These are phyloP conservation scores for Amphilophus citrinellus DNA, from an alignment of 2,113 vertebrate species.

Conservation along the genomic window DNA sequence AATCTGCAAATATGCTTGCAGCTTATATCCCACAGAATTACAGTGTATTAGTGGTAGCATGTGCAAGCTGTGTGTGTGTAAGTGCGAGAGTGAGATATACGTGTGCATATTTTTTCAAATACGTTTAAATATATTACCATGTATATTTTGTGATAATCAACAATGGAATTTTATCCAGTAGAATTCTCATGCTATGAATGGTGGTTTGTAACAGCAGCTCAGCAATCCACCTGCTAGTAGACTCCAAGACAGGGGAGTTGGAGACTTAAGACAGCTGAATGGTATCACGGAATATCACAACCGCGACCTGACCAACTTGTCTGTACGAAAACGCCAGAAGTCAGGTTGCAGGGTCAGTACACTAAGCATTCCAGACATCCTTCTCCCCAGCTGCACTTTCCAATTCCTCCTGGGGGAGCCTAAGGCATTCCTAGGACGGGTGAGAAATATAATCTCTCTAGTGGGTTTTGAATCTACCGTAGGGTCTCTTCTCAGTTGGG, in stretches of 20 bases:
- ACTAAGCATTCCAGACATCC: not conserved
- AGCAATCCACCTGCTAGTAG: not conserved
- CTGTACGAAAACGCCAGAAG: not conserved
- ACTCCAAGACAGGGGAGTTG: not conserved
- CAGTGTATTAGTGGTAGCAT: not conserved
- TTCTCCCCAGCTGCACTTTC: not conserved
- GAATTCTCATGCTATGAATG: not conserved
- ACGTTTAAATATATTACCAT: not conserved
- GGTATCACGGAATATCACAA: not conserved
- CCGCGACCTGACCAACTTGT: not conserved
- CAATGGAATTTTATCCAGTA: not conserved
- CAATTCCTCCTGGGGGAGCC: too few species aligned
- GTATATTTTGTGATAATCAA: not conserved
- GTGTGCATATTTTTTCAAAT: not conserved
- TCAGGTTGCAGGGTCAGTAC: not conserved
- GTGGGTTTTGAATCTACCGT: too few species aligned
- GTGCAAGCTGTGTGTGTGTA: not conserved
- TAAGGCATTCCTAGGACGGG: too few species aligned
- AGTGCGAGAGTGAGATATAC: not conserved
- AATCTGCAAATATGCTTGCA: too few species aligned
- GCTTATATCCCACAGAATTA: not conserved
- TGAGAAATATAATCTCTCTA: too few species aligned
- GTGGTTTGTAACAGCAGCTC: not conserved
- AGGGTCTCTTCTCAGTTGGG: too few species aligned
- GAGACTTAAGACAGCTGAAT: not conserved